These are phyloP conservation scores for Prunella fulvescens DNA, from an alignment of 2,113 vertebrate species.

Conservation along the genomic window DNA sequence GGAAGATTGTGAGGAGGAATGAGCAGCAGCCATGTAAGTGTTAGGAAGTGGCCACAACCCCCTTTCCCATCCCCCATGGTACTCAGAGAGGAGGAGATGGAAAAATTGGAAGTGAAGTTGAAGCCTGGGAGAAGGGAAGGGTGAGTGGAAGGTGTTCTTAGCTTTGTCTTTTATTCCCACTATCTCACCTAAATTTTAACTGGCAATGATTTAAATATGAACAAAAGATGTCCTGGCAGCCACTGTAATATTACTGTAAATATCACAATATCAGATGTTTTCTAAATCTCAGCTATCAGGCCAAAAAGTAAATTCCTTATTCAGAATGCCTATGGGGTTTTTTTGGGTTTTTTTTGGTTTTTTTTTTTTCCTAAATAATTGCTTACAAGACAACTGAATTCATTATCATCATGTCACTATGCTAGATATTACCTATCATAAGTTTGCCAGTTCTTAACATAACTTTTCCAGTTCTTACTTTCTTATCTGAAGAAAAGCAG, in stretches of 20 bases:
- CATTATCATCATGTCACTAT: background rate
- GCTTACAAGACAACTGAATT: background rate
- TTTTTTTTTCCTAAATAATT: background rate
- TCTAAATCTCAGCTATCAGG: background rate
- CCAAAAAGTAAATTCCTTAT: background rate
- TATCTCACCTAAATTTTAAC: background rate
- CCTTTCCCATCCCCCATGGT: accelerated
- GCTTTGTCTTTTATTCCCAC: background rate
- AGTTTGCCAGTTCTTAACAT: background rate
- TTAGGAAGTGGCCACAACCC: background rate
- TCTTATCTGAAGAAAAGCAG: background rate
- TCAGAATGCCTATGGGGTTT: background rate
- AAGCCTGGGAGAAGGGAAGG: background rate
- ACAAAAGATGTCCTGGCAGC: background rate
- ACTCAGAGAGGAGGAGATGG: background rate
- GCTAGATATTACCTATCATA: background rate
- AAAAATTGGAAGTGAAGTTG: background rate
- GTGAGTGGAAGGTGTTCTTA: background rate
- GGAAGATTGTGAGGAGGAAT: background rate
- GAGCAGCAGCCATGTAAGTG: background rate
- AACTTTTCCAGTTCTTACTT: background rate
- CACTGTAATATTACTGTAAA: background rate
- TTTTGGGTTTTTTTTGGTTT: background rate
- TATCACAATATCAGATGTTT: background rate
- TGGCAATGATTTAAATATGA: background rate